Base-by-base conservation (phyloP, 2,113 vertebrate species). In the Erythrolamprus reginae region DNA sequence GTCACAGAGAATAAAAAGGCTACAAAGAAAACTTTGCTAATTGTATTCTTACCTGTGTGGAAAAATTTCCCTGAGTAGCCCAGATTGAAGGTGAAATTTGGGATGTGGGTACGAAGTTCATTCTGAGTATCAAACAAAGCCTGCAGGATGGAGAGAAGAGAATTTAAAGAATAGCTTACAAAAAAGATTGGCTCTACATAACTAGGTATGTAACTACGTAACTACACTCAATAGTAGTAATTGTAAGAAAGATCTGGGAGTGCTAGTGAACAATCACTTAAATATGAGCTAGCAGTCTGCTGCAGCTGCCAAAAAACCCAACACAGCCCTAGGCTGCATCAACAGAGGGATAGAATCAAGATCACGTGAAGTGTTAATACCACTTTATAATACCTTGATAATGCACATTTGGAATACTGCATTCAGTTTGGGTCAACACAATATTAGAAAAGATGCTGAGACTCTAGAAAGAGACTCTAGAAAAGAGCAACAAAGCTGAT, bases 41-140 rank as follows among this genome's bases (percentile, higher is more conserved):
- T 6, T 24, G 2, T 21, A 21, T 21, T 87, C 98, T 96, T 96
- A 99, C 99, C 99, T 95, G 99, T 99, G 93, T 99, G 99, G 95
- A 99, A 99, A 97, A 99, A 99, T 97, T 99, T 99, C 96, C 99
- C 99, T 95, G 99, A 99, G 98, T 99, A 99, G 95, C 99, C 99
- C 96, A 99, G 98, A 97, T 99, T 99, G 98, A 99, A 99, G 94
- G 99, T 99, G 97, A 99, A 99, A 97, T 99, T 98, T 1, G 99
- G 98, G 96, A 99, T 98, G 93, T 98, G 98, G 91, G 97, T 96
- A 65, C 98, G 98, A 88, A 99, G 97, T 94, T 99, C 98, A 0
- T 97, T 98, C 96, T 99, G 99, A 0, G 98, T 99, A 95, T 99
- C 97, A 38, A 98, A 98, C 94, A 99, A 96, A 19, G 99, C 99